A percentile compares a stretch with the other conserved stretches of the same genome.
phyloP scores from a whole-genome alignment of 2,113 vertebrate genomes.

The Mungos mungo region DNA sequence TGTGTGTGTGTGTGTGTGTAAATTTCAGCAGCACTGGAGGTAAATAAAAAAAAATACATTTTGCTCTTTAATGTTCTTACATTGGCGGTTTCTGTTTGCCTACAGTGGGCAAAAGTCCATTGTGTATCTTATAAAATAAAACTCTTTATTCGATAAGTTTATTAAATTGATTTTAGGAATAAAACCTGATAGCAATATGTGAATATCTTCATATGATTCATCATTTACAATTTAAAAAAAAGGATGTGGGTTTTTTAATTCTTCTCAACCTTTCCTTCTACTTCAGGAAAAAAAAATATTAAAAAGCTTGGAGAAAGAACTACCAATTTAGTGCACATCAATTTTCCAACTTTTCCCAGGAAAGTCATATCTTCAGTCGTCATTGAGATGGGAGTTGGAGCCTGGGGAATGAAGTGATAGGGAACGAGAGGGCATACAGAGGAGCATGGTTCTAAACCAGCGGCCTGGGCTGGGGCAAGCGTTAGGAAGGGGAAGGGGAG shows the following conservation, averaged over 20 bases:
- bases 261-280: conserved; percentile 15
- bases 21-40: neutral
- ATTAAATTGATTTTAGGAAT: neutral
- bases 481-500: neutral
- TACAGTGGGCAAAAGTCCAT: neutral
- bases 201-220: neutral
- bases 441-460: neutral
- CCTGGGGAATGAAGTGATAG: neutral
- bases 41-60: neutral
- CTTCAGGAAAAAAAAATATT: neutral
- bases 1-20: neutral
- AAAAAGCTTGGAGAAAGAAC: neutral
- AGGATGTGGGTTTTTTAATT: conserved; percentile 22
- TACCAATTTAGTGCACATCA: neutral
- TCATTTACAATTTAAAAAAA: neutral
- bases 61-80: neutral
- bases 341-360: neutral
- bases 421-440: neutral
- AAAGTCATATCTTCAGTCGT: neutral
- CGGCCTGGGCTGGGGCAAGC: accelerated
- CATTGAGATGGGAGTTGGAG: neutral
- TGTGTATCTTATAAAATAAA: conserved; percentile 13
- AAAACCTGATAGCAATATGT: neutral
- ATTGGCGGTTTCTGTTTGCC: neutral
- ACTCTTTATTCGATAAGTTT: neutral